Evolutionary conservation across 2,888 invertebrate genomes (phyloP).

Genomic region (Furcula furcula): DNA sequence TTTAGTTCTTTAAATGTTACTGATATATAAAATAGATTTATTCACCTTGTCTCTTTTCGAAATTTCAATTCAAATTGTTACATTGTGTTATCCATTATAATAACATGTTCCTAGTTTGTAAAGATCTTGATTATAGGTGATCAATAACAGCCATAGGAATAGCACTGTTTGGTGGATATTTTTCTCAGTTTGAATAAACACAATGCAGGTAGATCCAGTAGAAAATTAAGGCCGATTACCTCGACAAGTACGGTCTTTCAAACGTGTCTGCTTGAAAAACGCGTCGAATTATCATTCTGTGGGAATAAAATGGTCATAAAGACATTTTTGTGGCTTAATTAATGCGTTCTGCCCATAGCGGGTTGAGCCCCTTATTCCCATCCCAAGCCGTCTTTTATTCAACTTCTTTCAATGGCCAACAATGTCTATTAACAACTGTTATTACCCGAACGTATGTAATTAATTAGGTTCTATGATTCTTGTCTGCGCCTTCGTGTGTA

Average conservation of each 20-base stretch:
- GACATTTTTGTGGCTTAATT: conserved; percentile 51
- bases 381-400: conserved; percentile 28
- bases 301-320: conserved; percentile 39
- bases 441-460: conserved; percentile 12
- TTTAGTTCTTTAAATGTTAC: too few relatives aligned
- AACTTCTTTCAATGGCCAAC: conserved; percentile 19
- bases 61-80: too few relatives aligned
- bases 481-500: background rate
- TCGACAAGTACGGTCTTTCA: conserved; percentile 14
- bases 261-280: conserved; percentile 13
- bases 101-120: conserved; percentile 31
- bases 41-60: too few relatives aligned
- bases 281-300: conserved; percentile 29
- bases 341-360: conserved; percentile 32
- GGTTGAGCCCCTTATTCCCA: conserved; percentile 36
- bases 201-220: conserved; percentile 9
- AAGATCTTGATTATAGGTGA: conserved; percentile 51
- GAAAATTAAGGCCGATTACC: conserved; percentile 10
- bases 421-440: conserved; percentile 20
- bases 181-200: conserved; percentile 17
- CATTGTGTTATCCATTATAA: conserved; percentile 39
- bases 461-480: conserved; percentile 8
- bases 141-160: conserved; percentile 10
- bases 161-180: conserved; percentile 15
- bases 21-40: too few relatives aligned